Evolutionary conservation across 2,113 vertebrate genomes (phyloP), one percentile per base, ranked within the genome.

Genomic region (Mus spicilegus): DNA sequence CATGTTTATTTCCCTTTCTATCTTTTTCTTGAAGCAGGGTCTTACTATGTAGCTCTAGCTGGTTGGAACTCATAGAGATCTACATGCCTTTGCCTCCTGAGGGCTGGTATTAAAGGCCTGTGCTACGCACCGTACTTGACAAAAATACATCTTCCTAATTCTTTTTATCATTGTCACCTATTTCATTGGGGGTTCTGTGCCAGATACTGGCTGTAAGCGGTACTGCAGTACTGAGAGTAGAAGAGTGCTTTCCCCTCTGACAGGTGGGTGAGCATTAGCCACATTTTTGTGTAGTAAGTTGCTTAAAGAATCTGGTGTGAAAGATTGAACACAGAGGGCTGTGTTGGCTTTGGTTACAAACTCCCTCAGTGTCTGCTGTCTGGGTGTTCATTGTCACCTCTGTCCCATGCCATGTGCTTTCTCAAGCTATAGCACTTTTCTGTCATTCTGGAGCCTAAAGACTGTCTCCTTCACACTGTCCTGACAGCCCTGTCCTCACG

Each of bases 161-260:
- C 13, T 86, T 93, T 86, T 93, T 93, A 87, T 88, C 51, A 75
- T 77, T 90, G 90, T 92, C 61, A 65, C 87, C 76, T 90, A 80
- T 78, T 91, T 39, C 81, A 61, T 80, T 89, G 61, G 89, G 49
- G 82, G 56, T 72, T 42, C 84, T 65, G 49, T 78, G 91, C 84
- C 92, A 94, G 93, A 51, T 54, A 19, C n/a, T 61, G 86, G 39
- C 46, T 78, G n/a, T 94, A 91, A 94, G 46, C 81, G 87, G 26
- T 72, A 24, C 63, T 54, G 10, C 93, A 84, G 16, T 94, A 39
- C 20, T 36, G 42, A 72, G 3, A 46, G 81, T 76, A 73, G 85
- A 91, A 70, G 69, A 72, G n/a, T 36, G 77, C 90, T 88, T 89
- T 91, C 65, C 65, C 80, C 80, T 93, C 86, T 92, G 89, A 76